These are phyloP conservation scores for Xylocopa sonorina DNA, from an alignment of 1,140 invertebrate species.

Conservation along the genomic window DNA sequence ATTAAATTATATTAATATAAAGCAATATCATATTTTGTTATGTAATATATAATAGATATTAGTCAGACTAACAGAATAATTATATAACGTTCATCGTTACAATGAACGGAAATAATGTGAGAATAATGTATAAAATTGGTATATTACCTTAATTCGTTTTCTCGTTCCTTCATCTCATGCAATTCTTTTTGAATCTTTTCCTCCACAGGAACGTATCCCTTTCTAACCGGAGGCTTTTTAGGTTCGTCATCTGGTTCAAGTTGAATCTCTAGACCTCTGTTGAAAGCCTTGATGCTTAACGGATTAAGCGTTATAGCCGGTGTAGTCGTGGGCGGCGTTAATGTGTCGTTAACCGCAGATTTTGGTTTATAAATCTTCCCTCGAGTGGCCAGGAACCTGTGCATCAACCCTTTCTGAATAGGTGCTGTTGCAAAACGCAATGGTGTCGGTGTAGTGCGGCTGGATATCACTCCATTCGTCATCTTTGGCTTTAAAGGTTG, in stretches of 20 bases:
- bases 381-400: constrained; percentile 88
- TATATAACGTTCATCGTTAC: no score
- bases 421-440: constrained; percentile 84
- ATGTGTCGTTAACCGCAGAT: constrained; percentile 47
- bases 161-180: constrained; percentile 87
- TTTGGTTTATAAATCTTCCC: constrained; percentile 83
- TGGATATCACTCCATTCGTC: constrained; percentile 75
- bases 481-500: constrained; percentile 71
- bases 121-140: no score
- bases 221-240: constrained; percentile 82
- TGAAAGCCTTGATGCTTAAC: constrained; percentile 70
- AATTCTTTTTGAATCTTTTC: constrained; percentile 91
- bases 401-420: constrained; percentile 89
- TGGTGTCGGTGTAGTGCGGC: constrained; percentile 77
- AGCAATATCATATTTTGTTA: no score
- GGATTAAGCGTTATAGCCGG: constrained; percentile 76
- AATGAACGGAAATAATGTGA: not conserved
- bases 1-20: not conserved
- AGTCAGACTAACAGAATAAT: no score
- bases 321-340: constrained; percentile 51
- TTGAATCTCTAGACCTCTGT: constrained; percentile 65
- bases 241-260: constrained; percentile 69
- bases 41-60: no score
- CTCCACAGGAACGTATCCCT: constrained; percentile 87
- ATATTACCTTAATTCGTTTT: constrained; percentile 87